Base-by-base conservation (phyloP, 2,113 vertebrate genomes). In the Otocyon megalotis region DNA sequence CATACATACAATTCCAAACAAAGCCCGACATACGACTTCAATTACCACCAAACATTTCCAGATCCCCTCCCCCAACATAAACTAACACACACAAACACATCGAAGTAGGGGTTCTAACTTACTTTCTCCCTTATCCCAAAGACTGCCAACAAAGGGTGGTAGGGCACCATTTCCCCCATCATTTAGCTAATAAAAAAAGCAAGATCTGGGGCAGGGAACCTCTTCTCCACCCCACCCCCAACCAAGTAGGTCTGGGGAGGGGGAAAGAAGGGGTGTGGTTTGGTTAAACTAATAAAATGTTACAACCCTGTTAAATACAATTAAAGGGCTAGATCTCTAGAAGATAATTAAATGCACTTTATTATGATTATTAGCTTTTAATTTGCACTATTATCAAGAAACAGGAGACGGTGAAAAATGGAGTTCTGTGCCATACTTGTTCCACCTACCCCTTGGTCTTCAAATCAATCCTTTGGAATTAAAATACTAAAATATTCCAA, bases 311-410 rank as follows among this genome's bases (percentile, higher is more conserved):
- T 98, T 98, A 98, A 98, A 97, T 91, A 95, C 98, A 98, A 98
- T 98, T 97, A 98, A 97, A 98, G 97, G 94, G 97, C 93, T 97
- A 97, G 94, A 96, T 97, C 94, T 95, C 97, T 94, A 62, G 20
- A 97, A 98, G 98, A 97, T 96, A 98, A 98, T 98, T 98, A 98
- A 98, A 98, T 97, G 96, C 12, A 95, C 94, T 97, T 98, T 98
- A 98, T 97, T 35, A 97, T 95, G 96, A 98, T 97, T 88, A 98
- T 97, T 96, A 97, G 95, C 93, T 96, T 98, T 97, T 97, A 97
- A 98, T 98, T 96, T 97, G 93, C 85, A 94, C 88, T 90, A 96
- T 96, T 97, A 97, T 94, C 88, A 89, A 98, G 90, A 96, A 92
- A 89, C 82, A 87, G 50, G 85, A 96, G 62, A 94, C 13, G 71